Evolutionary conservation across 2,888 invertebrate species (phyloP), one percentile per base, ranked within the genome.

Genomic region (Lumbricus terrestris): DNA sequence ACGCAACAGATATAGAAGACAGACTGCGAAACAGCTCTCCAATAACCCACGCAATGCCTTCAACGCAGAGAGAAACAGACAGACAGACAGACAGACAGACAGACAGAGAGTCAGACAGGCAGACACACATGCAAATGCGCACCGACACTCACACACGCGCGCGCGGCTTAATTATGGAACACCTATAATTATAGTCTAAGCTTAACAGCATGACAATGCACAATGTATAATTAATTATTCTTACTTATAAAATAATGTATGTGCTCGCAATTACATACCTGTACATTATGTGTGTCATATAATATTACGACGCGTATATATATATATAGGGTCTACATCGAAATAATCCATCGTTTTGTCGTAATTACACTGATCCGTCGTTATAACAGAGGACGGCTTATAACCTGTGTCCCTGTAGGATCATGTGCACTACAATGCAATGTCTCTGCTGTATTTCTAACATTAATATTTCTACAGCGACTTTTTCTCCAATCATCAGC

Each of bases 11-110:
- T 35, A 83, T 23, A 35, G 85, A 29, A 11, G 47, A 11, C n/a
- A n/a, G 69, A 69, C 23, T 11, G 16, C 47, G 47, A 47, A 47
- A 1, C 69, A 69, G 35, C 85, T 85, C 35, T 85, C 85, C 85
- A 85, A 35, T 35, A 85, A 85, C 85, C 35, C 85, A 85, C 34
- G 34, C 85, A 85, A 0, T 85, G 85, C 33, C 88, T 88, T 88
- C 38, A 40, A 88, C 8, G 38, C 33, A 83, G 33, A 83, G 83
- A 83, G 33, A 83, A 33, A 83, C 33, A 33, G 83, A 83, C 33
- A 83, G 4, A 33, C 33, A 83, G 33, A 33, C 16, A 47, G 13
- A 47, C 13, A 47, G 2, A 47, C 20, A 47, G 20, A 42, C 2
- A 23, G 2, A 83, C 33, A 82, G 82, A 82, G 15, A n/a, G 82